Conservation (phyloP, 2,113 vertebrate genomes). For the Nasalis larvatus region DNA sequence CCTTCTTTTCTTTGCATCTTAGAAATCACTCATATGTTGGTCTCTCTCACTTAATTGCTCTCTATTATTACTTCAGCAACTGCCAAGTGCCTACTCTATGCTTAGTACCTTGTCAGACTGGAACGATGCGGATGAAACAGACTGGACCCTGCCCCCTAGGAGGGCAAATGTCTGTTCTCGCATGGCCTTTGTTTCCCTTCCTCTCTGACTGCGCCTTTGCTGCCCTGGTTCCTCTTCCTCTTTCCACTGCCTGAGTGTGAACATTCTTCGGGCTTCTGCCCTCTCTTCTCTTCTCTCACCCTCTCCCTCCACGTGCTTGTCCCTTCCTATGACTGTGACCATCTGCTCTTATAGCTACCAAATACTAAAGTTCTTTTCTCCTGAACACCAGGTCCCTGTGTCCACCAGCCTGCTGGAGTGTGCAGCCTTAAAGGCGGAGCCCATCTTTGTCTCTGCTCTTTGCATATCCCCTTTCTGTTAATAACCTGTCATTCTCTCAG, state of each 20-base stretch:
- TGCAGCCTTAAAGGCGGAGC: background rate
- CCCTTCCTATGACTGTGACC: background rate
- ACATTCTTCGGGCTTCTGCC: rapidly evolving
- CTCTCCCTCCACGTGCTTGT: background rate
- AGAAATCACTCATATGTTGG: background rate
- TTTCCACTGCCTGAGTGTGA: background rate
- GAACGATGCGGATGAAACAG: background rate
- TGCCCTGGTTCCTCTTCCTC: background rate
- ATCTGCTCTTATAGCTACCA: background rate
- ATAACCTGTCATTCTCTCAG: background rate
- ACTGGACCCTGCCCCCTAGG: background rate
- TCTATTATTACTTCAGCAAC: background rate
- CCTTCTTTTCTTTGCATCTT: background rate
- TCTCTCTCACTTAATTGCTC: background rate
- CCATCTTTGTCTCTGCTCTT: background rate
- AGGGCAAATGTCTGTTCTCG: background rate
- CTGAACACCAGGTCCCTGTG: background rate
- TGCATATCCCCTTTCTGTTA: background rate
- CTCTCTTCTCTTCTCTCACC: background rate
- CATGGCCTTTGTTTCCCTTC: background rate
- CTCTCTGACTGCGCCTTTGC: background rate
- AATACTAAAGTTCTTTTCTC: background rate
- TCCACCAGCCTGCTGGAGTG: background rate
- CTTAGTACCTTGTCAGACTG: background rate
- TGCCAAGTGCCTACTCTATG: background rate